phyloP scores from a whole-genome alignment of 2,888 invertebrate genomes.

The Uropetala carovei region DNA sequence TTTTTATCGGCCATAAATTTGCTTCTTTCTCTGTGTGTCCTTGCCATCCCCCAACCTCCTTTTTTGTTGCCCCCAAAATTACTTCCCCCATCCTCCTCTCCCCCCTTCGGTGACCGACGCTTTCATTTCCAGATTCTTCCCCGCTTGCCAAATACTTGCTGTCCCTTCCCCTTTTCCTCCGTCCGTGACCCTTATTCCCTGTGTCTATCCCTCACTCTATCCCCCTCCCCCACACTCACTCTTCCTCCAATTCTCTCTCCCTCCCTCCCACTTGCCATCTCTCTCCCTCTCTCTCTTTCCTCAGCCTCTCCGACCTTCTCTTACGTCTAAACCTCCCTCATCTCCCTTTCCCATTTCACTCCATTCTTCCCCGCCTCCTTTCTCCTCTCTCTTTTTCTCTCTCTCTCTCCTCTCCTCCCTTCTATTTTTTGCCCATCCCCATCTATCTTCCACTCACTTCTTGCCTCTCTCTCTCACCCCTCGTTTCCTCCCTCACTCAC shows the following conservation, averaged over 20 bases:
- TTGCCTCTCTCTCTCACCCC: not conserved
- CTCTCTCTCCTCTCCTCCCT: not conserved
- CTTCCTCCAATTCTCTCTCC: not conserved
- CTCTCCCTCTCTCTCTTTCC: no score
- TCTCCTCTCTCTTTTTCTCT: not conserved
- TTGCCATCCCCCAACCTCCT: not conserved
- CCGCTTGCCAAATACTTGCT: not conserved
- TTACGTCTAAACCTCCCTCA: no score
- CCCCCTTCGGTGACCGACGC: not conserved
- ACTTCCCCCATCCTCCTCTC: not conserved
- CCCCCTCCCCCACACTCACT: not conserved
- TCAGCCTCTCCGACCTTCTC: no score
- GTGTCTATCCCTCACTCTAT: not conserved
- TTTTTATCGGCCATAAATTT: constrained; percentile 12
- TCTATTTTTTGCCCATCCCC: not conserved
- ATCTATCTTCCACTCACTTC: not conserved
- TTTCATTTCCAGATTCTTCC: not conserved
- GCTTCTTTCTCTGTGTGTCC: not conserved
- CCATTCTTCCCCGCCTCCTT: not conserved
- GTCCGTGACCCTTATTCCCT: not conserved
- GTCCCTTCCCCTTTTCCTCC: not conserved
- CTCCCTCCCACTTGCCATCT: not conserved
- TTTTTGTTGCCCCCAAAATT: not conserved
- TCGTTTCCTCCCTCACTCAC: not conserved
- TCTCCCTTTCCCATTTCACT: not conserved